Conservation (phyloP, 2,888 invertebrate species). For the Platynereis dumerilii region DNA sequence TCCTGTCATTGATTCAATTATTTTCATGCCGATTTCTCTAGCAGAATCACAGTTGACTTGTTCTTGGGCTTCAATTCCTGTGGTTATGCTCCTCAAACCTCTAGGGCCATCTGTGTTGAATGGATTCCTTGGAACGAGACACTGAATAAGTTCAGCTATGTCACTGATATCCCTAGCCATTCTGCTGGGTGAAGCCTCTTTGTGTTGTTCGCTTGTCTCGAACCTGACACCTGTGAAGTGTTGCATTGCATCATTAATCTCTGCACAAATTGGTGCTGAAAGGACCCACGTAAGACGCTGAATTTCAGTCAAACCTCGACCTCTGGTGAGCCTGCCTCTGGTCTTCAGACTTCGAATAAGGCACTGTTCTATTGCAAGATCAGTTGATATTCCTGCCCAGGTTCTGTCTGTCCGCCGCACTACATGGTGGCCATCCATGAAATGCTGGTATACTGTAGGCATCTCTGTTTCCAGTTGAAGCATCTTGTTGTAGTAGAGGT, state of each 20-base stretch:
- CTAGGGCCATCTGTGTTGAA: constrained; percentile 30
- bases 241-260: constrained; percentile 34
- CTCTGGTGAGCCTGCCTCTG: constrained; percentile 35
- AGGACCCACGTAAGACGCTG: constrained; percentile 32
- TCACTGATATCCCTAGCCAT: constrained; percentile 34
- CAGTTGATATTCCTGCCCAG: constrained; percentile 43
- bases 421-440: constrained; percentile 33
- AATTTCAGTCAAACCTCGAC: constrained; percentile 25
- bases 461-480: constrained; percentile 36
- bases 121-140: constrained; percentile 35
- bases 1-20: constrained; percentile 33
- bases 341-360: constrained; percentile 42
- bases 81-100: constrained; percentile 39
- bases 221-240: constrained; percentile 22
- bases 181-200: constrained; percentile 28
- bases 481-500: constrained; percentile 41
- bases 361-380: constrained; percentile 43
- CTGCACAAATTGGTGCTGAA: constrained; percentile 34
- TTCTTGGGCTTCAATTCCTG: constrained; percentile 36
- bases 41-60: constrained; percentile 38
- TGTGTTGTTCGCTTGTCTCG: constrained; percentile 24
- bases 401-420: constrained; percentile 35
- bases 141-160: constrained; percentile 22
- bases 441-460: constrained; percentile 34
- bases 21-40: constrained; percentile 28